phyloP scores from a whole-genome alignment of 2,113 vertebrate species.

The Guaruba guarouba region DNA sequence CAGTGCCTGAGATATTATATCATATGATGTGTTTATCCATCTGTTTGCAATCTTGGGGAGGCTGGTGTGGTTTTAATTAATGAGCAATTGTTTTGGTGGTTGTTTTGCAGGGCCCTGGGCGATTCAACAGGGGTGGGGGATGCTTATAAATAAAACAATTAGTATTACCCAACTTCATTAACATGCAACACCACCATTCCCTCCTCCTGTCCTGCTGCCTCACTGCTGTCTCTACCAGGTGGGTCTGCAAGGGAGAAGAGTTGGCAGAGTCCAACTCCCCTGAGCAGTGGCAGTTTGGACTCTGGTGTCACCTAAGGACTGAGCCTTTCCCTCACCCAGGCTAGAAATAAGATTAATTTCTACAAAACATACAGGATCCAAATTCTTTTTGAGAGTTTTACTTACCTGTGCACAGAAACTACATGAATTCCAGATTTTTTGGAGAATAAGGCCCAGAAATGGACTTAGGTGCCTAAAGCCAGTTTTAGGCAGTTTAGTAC shows the following conservation, averaged over 20 bases:
- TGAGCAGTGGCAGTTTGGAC: neutral
- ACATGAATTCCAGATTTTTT: fast-evolving
- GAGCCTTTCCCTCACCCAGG: neutral
- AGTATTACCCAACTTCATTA: constrained; percentile 58
- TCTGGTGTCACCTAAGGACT: neutral
- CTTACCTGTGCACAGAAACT: neutral
- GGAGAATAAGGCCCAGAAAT: neutral
- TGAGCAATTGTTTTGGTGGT: constrained; percentile 67
- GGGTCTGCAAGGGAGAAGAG: neutral
- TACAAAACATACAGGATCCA: neutral
- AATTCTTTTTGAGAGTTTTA: neutral
- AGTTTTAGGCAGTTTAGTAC: neutral
- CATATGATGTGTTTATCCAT: constrained; percentile 52
- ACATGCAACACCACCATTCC: neutral
- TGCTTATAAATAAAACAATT: constrained; percentile 61
- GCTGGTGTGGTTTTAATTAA: constrained; percentile 67
- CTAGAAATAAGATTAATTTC: neutral
- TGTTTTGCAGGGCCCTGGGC: constrained; percentile 37
- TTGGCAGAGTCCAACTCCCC: neutral
- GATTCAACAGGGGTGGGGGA: constrained; percentile 56
- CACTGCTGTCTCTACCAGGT: neutral
- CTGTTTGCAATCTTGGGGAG: constrained; percentile 50
- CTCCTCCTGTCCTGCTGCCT: neutral
- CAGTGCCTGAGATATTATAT: constrained; percentile 40
- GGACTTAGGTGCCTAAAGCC: neutral